Percentiles rank a stretch among this genome's conserved stretches.
These are phyloP conservation scores for Athalia cordata DNA, from an alignment of 2,888 invertebrate species.

Conservation along the genomic window DNA sequence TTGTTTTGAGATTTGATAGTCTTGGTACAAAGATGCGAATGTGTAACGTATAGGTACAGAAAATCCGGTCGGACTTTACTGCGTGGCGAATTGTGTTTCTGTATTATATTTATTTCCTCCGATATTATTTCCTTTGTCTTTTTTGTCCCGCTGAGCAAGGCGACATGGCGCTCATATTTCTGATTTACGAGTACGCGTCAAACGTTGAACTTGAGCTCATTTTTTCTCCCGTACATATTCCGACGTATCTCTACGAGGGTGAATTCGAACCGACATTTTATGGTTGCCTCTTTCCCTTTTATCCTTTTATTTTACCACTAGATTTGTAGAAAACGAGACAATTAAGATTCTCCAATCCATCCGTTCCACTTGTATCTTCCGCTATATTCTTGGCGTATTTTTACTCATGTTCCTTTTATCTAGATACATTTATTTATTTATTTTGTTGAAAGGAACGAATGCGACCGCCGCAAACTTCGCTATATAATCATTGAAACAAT, in stretches of 20 bases:
- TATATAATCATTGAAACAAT: constrained; percentile 10
- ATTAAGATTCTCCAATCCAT: constrained; percentile 25
- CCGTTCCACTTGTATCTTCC: neutral
- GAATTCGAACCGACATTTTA: constrained; percentile 25
- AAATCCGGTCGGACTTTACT: neutral
- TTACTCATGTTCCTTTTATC: constrained; percentile 14
- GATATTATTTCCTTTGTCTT: constrained; percentile 21
- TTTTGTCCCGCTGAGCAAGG: constrained; percentile 14
- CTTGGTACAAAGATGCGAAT: too few species aligned
- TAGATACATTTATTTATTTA: neutral
- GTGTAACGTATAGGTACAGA: neutral
- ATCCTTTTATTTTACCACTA: neutral
- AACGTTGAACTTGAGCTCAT: constrained; percentile 41
- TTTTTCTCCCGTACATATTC: constrained; percentile 32
- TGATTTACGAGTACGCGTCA: constrained; percentile 43
- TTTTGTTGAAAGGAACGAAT: constrained; percentile 9
- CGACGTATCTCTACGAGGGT: constrained; percentile 7
- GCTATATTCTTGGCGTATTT: neutral
- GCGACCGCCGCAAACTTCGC: neutral
- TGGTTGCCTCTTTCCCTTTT: neutral
- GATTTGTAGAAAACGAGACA: constrained; percentile 37
- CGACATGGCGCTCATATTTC: constrained; percentile 42
- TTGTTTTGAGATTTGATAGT: too few species aligned
- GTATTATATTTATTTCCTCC: constrained; percentile 10
- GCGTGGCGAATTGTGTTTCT: constrained; percentile 39